Base-by-base conservation (phyloP, 2,113 vertebrate species). In the Apodemus speciosus region DNA sequence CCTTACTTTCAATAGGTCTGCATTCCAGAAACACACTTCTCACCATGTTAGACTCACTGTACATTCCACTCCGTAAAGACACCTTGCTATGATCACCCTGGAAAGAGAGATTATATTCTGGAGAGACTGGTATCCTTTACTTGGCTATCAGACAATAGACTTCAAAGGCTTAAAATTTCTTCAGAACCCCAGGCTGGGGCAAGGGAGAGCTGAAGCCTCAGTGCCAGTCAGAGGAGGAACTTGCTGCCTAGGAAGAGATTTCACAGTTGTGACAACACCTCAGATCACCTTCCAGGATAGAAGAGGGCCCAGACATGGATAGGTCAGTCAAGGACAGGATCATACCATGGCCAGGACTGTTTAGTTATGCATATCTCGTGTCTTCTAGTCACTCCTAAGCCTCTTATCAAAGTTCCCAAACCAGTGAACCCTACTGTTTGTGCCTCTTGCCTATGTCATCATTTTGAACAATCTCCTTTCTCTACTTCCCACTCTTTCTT, bases 1-100 rank as follows among this genome's bases (percentile, higher is more conserved):
- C 9, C 0, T 18, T 2, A 5, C 32, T 46, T 49, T 40, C 1
- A 14, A 6, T 9, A 10, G 23, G n/a, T 16, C 35, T 27, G 0
- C 13, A 0, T 9, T 53, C 30, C 15, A 9, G 40, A 62, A 30
- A 7, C 11, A 2, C 0, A 14, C 66, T 40, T 58, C 77, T 15
- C 14, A n/a, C 35, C 38, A 1, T 0, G 3, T 15, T 13, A 38
- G 18, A 20, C 25, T 3, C 15, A 14, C 27, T 58, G 0, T 38
- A 14, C 66, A 38, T 11, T 7, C 32, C 1, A 25, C 9, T 18
- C 30, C 5, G 64, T 51, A 40, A 58, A 56, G 79, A 64, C 18
- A n/a, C 27, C 10, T 53, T 4, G 51, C 10, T 27, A 43, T 21
- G 1, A 43, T 32, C 25, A 46, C 16, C 25, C 38, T 83, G 58